phyloP scores from a whole-genome alignment of 2,113 vertebrate genomes.

The Thomomys bottae region DNA sequence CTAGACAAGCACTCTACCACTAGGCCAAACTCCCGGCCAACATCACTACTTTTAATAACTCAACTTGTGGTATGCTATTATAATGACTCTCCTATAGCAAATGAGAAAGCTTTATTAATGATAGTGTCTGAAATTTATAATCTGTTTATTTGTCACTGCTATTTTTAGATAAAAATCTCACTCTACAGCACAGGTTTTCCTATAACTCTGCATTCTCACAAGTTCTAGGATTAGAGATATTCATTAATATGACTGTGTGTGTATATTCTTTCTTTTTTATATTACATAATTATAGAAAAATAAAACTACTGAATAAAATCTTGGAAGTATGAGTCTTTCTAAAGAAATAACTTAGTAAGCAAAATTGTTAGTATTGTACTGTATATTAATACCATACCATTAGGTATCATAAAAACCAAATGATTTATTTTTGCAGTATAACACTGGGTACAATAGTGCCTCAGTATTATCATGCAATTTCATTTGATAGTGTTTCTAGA shows the following conservation, averaged over 20 bases:
- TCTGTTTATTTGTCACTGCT: not conserved
- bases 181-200: too few species aligned
- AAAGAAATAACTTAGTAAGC: slow-evolving; percentile 20
- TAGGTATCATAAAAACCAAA: slow-evolving; percentile 1
- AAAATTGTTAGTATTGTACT: slow-evolving; percentile 11
- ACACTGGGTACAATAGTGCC: not conserved
- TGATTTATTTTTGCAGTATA: not conserved
- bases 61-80: not conserved
- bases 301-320: slow-evolving; percentile 13
- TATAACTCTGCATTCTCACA: too few species aligned
- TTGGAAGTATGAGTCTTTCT: not conserved
- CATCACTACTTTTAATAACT: not conserved
- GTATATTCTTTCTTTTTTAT: not conserved
- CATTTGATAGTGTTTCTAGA: not conserved
- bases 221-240: too few species aligned
- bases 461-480: not conserved
- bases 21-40: too few species aligned
- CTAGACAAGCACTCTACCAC: too few species aligned
- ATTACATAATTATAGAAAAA: not conserved
- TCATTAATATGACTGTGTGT: too few species aligned
- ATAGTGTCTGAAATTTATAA: not conserved
- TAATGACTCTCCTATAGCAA: not conserved
- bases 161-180: too few species aligned
- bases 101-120: not conserved
- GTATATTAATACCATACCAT: not conserved